Conservation (phyloP, 2,888 invertebrate genomes). For the Lepidocyrtoides sp. region DNA sequence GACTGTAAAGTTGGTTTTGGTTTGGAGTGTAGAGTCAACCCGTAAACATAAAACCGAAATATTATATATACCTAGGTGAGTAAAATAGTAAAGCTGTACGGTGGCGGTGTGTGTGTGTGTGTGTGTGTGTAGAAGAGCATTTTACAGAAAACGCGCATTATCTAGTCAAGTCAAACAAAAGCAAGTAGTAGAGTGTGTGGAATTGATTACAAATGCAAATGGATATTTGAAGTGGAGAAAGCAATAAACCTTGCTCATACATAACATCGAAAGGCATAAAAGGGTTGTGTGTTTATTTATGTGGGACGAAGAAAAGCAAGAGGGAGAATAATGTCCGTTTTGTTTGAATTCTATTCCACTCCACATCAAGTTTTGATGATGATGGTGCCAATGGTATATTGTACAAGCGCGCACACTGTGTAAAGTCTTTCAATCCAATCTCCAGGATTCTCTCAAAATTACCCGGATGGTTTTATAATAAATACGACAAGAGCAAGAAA, state of each 20-base stretch:
- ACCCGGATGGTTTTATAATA: constrained; percentile 51
- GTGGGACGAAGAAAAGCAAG: neutral
- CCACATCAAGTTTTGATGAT: neutral
- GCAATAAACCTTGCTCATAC: constrained; percentile 6
- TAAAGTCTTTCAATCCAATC: constrained; percentile 45
- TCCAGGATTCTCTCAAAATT: constrained; percentile 60
- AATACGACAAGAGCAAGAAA: constrained; percentile 47
- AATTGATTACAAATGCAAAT: constrained; percentile 70
- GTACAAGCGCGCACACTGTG: too few species aligned
- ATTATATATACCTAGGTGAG: neutral
- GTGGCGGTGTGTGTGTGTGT: too few species aligned
- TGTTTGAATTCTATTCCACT: constrained; percentile 42
- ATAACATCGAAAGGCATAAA: neutral
- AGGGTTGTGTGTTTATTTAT: neutral
- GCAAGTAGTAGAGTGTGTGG: neutral
- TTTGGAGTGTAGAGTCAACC: too few species aligned
- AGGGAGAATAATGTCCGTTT: constrained; percentile 1
- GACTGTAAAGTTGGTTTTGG: constrained; percentile 35
- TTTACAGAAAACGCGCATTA: constrained; percentile 24
- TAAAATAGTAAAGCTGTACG: neutral
- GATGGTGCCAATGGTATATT: constrained; percentile 44
- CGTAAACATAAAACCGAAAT: neutral
- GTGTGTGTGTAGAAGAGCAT: too few species aligned
- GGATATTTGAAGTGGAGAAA: constrained; percentile 55
- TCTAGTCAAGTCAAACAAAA: constrained; percentile 48